Evolutionary conservation across 2,113 vertebrate species (phyloP).

Genomic region (Seriola aureovittata): DNA sequence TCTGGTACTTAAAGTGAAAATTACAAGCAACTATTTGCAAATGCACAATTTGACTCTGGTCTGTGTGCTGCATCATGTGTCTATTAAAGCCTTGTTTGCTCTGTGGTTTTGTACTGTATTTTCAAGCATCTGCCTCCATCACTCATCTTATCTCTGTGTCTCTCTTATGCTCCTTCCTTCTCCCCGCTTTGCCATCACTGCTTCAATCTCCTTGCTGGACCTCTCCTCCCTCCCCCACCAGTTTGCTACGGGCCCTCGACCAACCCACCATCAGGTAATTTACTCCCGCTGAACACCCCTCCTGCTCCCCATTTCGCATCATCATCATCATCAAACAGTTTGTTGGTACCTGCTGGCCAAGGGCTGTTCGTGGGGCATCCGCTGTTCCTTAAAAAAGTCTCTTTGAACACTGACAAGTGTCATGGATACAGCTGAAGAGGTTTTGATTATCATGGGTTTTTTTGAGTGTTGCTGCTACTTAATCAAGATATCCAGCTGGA

Average conservation of each 20-base stretch:
- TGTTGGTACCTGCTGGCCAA: conserved; percentile 51
- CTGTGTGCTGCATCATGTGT: conserved; percentile 24
- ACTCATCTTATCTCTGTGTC: conserved; percentile 80
- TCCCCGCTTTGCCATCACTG: conserved; percentile 89
- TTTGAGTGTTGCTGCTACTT: conserved; percentile 8
- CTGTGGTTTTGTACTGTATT: conserved; percentile 59
- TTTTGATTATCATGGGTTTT: neutral
- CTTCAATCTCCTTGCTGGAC: conserved; percentile 93
- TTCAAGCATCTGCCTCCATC: conserved; percentile 69
- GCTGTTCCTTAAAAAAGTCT: conserved; percentile 38
- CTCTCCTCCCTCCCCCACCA: conserved; percentile 89
- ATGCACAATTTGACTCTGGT: conserved; percentile 4
- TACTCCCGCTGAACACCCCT: conserved; percentile 80
- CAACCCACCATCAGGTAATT: conserved; percentile 98
- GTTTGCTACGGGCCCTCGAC: conserved; percentile 98
- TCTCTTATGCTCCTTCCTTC: conserved; percentile 67
- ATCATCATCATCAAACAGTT: conserved; percentile 52
- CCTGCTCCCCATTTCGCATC: conserved; percentile 51
- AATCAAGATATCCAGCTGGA: conserved; percentile 24
- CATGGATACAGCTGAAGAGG: too few species aligned
- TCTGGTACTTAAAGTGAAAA: neutral
- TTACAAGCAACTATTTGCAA: conserved; percentile 3
- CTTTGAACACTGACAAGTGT: conserved; percentile 24
- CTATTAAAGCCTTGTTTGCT: conserved; percentile 44
- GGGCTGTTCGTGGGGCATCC: conserved; percentile 34